Base-by-base conservation (phyloP, 1,140 invertebrate species). In the Agrypnia vestita region DNA sequence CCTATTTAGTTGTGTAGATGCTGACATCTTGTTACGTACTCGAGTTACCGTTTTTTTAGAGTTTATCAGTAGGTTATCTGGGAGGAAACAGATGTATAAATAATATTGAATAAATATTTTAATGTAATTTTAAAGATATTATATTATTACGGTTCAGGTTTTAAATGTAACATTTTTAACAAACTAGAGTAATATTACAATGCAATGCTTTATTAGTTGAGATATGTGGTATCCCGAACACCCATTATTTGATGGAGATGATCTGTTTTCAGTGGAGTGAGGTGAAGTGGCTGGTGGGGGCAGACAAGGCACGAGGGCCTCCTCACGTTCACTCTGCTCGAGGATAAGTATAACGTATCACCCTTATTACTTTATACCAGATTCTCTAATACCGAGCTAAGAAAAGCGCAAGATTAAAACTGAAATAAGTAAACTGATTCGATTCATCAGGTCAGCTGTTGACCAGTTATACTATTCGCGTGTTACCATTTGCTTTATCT, bases 201-300 rank as follows among this genome's bases (percentile, higher is more conserved):
- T 46, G 47, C 56, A 53, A 78, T 35, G 19, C 53, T 72, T 73
- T 0, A 6, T 35, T 79, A 59, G 53, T 61, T 46, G 56, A 62
- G 43, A 49, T 73, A 44, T 69, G 11, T 56, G 15, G 35, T 35
- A 61, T 59, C 35, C 49, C 17, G 61, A 11, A 69, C 69, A 71
- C 21, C 44, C 55, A 51, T 71, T 55, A 51, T 62, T 53, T 77
- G 53, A 77, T 56, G 56, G 43, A 55, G 47, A 72, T 47, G 47
- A 55, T 67, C 73, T 73, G 59, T 44, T 56, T 79, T 73, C 72
- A 55, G 55, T 44, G 62, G 35, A 69, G 47, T 69, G 73, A 75
- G 35, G 43, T n/a, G 44, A 46, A n/a, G 46, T 74, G 55, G 61
- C 73, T 51, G 61, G 6, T 35, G 61, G 61, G 43, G 1, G 64